Base-by-base conservation (phyloP, 2,797 vertebrate genomes). In the Sebastes diaconus region DNA sequence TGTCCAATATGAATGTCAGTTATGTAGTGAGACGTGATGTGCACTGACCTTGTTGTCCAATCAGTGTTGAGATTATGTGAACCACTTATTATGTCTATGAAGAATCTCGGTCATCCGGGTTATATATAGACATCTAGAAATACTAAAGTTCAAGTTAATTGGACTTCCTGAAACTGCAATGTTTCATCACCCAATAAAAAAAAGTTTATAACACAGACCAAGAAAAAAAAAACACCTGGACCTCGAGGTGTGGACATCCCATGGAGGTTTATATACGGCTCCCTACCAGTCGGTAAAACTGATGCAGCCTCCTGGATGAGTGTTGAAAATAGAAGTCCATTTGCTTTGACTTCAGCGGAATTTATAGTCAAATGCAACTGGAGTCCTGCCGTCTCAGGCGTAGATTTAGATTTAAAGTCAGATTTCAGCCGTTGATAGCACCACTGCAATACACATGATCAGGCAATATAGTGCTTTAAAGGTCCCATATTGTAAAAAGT, bases 61-160 rank as follows among this genome's bases (percentile, higher is more conserved):
- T 69, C 39, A 68, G 3, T 71, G 50, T 11, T 68, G 20, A 50
- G 39, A 73, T 79, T 13, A 63, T 32, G 52, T 80, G 46, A 83
- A 22, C n/a, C 52, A 30, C 60, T 39, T 61, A 18, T 58, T 61
- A 18, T 58, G 13, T 57, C 42, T 77, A 18, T n/a, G 14, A 63
- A 36, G 12, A 63, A 18, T 27, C 60, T 18, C 1, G 11, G 50
- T 54, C 8, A 25, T 76, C 14, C 32, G 64, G 13, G n/a, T 79
- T 36, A 58, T 34, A 70, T 32, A 64, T 4, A 36, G 27, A 77
- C n/a, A 27, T 57, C 3, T 8, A 39, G 25, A 68, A 24, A 27
- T 8, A 27, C 11, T 16, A 16, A 52, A 65, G 22, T 73, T 12
- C 39, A 25, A 27, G 18, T 58, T 58, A n/a, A 57, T 7, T 32